Conservation (phyloP, 2,797 vertebrate species). For the Eidolon dupreanum region DNA sequence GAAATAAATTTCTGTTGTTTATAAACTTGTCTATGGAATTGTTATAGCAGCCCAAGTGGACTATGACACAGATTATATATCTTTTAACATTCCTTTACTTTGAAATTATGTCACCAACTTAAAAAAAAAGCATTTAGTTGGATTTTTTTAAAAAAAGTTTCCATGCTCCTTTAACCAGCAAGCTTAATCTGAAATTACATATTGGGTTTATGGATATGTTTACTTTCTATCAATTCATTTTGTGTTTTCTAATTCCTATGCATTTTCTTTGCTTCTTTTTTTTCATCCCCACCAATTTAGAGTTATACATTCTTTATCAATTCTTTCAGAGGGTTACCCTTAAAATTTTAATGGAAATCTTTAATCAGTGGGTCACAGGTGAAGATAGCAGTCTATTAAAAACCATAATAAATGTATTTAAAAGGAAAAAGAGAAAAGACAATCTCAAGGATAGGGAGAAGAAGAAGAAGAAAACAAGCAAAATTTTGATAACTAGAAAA, state of each 20-base stretch:
- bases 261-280: background rate
- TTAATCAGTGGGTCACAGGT: background rate
- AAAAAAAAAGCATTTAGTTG: background rate
- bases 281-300: background rate
- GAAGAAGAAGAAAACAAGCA: background rate
- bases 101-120: conserved; percentile 8
- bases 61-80: background rate
- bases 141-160: background rate
- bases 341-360: background rate
- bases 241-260: conserved; percentile 16
- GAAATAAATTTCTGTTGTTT: background rate
- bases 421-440: background rate
- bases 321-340: background rate
- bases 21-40: background rate
- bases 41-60: background rate
- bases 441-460: background rate
- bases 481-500: background rate
- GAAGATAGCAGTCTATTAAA: background rate
- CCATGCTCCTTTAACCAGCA: background rate
- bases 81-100: conserved; percentile 43
- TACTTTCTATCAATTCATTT: conserved; percentile 43
- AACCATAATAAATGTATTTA: background rate
- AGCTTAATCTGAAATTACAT: background rate
- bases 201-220: background rate
- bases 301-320: conserved; percentile 17